Evolutionary conservation across 2,113 vertebrate species (phyloP).

Genomic region (Typhlomys cinereus): DNA sequence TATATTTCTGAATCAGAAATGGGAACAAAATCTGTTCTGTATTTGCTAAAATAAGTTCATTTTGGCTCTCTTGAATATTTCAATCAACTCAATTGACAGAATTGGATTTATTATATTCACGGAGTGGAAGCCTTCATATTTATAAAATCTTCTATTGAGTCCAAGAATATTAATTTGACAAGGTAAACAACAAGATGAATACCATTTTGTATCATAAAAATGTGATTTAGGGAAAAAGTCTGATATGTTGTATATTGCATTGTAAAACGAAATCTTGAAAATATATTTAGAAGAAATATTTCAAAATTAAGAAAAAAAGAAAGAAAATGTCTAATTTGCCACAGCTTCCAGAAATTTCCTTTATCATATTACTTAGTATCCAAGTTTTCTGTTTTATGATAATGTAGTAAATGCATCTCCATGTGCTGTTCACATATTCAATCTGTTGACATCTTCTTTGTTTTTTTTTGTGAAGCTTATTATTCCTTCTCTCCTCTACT

Average conservation of each 20-base stretch:
- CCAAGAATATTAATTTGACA: neutral
- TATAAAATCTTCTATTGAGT: neutral
- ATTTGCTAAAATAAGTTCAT: neutral
- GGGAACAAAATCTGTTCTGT: neutral
- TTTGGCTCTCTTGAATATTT: neutral
- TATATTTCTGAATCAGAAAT: constrained; percentile 4
- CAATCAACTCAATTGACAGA: neutral
- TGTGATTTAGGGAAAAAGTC: neutral
- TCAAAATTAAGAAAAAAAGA: neutral
- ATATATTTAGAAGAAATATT: neutral
- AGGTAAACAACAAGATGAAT: neutral
- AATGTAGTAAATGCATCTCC: neutral
- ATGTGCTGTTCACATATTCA: neutral
- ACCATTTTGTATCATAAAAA: neutral
- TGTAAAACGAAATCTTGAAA: neutral
- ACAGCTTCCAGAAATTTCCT: neutral
- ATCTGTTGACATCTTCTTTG: neutral
- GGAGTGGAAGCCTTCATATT: neutral
- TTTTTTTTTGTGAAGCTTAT: neutral
- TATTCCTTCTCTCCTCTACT: neutral
- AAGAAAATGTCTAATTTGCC: neutral
- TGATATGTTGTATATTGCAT: neutral
- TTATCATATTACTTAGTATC: neutral
- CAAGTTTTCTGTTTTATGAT: neutral
- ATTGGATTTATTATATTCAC: neutral